Percentiles rank a stretch among this genome's conserved stretches.
These are phyloP conservation scores for Prochilodus magdalenae DNA, from an alignment of 2,113 vertebrate species.

Conservation along the genomic window DNA sequence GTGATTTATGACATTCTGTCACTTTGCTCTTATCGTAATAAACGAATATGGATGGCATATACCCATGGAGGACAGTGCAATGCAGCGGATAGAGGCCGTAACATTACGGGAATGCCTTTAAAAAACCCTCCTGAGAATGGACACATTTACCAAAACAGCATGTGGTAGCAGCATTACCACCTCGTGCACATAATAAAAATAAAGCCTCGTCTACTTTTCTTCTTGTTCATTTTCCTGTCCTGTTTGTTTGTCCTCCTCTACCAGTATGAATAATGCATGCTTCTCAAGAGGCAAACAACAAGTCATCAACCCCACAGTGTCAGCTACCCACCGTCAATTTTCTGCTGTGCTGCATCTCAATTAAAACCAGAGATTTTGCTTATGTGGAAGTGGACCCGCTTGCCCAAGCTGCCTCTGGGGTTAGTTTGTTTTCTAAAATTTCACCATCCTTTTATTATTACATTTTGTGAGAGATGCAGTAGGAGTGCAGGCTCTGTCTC, in stretches of 20 bases:
- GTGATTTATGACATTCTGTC: conserved; percentile 1
- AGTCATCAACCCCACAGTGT: conserved; percentile 43
- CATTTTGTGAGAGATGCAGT: background rate
- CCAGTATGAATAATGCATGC: conserved; percentile 50
- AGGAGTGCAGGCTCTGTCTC: conserved; percentile 26
- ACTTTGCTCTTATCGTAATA: conserved; percentile 14
- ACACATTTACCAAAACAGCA: conserved; percentile 9
- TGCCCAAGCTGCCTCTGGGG: background rate
- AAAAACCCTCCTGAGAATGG: background rate
- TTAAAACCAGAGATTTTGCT: conserved; percentile 40
- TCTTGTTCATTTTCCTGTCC: conserved; percentile 20
- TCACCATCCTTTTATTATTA: conserved; percentile 24
- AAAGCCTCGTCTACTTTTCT: conserved; percentile 23
- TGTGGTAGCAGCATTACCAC: background rate
- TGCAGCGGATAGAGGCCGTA: background rate
- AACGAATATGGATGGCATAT: background rate
- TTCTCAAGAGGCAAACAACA: conserved; percentile 40
- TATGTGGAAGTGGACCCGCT: background rate
- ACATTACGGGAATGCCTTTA: background rate
- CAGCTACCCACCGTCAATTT: conserved; percentile 39
- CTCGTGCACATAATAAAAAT: conserved; percentile 20
- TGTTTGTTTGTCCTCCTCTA: conserved; percentile 41
- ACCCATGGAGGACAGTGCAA: background rate
- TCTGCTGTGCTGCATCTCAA: conserved; percentile 50
- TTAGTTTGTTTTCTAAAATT: conserved; percentile 9